Evolutionary conservation across 53 echinoderm and acorn worm genomes (phyloP).

Genomic region (Holothuria leucospilota): DNA sequence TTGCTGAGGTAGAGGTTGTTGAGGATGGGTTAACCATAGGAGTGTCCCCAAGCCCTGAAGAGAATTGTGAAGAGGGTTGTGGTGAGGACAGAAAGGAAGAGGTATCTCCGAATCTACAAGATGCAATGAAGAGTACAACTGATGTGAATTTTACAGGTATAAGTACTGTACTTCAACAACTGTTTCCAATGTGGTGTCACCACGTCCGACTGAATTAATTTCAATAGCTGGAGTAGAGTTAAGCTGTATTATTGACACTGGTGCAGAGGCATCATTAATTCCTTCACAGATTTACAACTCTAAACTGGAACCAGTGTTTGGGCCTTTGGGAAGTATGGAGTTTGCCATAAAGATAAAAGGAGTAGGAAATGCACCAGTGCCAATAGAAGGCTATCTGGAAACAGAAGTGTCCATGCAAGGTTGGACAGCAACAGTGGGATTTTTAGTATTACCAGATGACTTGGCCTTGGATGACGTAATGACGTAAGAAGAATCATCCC

Average conservation of each 20-base stretch:
- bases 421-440: conserved; percentile 25
- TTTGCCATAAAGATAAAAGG: conserved; percentile 41
- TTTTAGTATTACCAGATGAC: conserved; percentile 40
- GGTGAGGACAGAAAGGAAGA: too few species aligned
- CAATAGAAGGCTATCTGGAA: conserved; percentile 49
- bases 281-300: conserved; percentile 39
- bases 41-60: too few species aligned
- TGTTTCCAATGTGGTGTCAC: conserved; percentile 19
- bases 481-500: background rate
- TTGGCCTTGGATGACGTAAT: conserved; percentile 1
- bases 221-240: conserved; percentile 40
- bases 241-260: conserved; percentile 60
- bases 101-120: too few species aligned
- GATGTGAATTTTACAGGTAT: too few species aligned
- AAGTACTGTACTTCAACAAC: too few species aligned
- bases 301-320: conserved; percentile 38
- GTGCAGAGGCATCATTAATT: conserved; percentile 30
- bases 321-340: conserved; percentile 6
- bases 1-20: too few species aligned
- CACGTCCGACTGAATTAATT: conserved; percentile 41
- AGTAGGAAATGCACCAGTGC: conserved; percentile 43
- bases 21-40: too few species aligned
- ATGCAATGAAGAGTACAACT: too few species aligned
- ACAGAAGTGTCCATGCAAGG: conserved; percentile 34
- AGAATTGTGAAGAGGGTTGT: too few species aligned